These are phyloP conservation scores for Leptothorax acervorum DNA, from an alignment of 2,888 invertebrate genomes.

Conservation along the genomic window DNA sequence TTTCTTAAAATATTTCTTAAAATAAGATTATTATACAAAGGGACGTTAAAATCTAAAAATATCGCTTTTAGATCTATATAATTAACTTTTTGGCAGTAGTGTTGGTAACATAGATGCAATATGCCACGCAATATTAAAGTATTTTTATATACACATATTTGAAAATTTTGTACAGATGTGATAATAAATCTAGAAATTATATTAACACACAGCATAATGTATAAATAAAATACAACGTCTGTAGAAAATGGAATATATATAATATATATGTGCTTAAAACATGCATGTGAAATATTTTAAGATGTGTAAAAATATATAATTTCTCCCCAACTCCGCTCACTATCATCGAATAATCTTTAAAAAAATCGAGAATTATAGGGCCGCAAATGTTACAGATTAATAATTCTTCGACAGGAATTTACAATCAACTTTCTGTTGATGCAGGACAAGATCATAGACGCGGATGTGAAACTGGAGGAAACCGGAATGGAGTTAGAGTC, in stretches of 20 bases:
- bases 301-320: not conserved
- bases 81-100: not conserved
- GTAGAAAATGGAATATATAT: not conserved
- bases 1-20: not conserved
- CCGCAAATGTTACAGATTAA: not conserved
- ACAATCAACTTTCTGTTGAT: slow-evolving; percentile 5
- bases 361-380: slow-evolving; percentile 16
- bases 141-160: not conserved
- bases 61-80: not conserved
- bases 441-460: slow-evolving; percentile 81
- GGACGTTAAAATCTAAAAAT: not conserved
- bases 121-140: not conserved
- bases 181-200: not conserved
- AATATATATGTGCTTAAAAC: not conserved
- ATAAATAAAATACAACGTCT: not conserved
- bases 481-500: slow-evolving; percentile 79
- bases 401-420: not conserved
- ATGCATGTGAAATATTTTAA: not conserved
- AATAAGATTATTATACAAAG: not conserved
- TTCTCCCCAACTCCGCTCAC: not conserved
- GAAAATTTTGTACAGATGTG: not conserved
- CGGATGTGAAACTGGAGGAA: slow-evolving; percentile 81
- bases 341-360: not conserved
- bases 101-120: not conserved
- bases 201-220: not conserved